Evolutionary conservation across 1,140 invertebrate genomes (phyloP), one percentile per base, ranked within the genome.

Genomic region (Paraescarpia echinospica): DNA sequence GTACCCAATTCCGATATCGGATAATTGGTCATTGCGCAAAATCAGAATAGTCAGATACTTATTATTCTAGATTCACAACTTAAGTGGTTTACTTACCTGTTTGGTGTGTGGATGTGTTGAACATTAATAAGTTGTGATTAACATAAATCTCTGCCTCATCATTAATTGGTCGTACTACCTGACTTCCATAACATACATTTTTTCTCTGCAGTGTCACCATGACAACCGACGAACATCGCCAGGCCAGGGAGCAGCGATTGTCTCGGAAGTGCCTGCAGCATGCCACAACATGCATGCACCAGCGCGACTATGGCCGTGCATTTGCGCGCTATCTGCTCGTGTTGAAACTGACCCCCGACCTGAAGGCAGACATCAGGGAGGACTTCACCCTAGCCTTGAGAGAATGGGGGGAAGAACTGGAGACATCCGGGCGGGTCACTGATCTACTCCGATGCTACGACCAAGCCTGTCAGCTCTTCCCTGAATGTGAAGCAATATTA

Each of bases 371-470:
- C 51, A 93, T 95, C 6, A 93, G 94, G 41, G 93, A 93, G 18
- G 94, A 95, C 33, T 95, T 95, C 93, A 92, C 94, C 18, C 88
- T 93, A 14, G 94, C 94, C 33, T 93, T 95, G 92, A 92, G 93
- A 92, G 93, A 95, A 93, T 95, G 94, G 94, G 94, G 94, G 51
- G 94, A 94, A 91, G 92, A 94, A 34, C 92, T 95, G 12, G 93
- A 94, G 35, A 89, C 59, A 48, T 91, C 93, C 89, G 93, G 92
- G 34, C 92, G 94, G 92, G 91, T 94, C 1, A 94, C 95, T 35
- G 95, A 96, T 91, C 92, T 96, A 18, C 96, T 96, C 92, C 94
- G 95, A 35, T 95, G 95, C 92, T 96, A 96, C 94, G 94, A 96
- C 51, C 94, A 96, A 94, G 96, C 96, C 14, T 94, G 96, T 91